Base-by-base conservation (phyloP, 2,113 vertebrate species). In the Eudyptes chrysolophus region DNA sequence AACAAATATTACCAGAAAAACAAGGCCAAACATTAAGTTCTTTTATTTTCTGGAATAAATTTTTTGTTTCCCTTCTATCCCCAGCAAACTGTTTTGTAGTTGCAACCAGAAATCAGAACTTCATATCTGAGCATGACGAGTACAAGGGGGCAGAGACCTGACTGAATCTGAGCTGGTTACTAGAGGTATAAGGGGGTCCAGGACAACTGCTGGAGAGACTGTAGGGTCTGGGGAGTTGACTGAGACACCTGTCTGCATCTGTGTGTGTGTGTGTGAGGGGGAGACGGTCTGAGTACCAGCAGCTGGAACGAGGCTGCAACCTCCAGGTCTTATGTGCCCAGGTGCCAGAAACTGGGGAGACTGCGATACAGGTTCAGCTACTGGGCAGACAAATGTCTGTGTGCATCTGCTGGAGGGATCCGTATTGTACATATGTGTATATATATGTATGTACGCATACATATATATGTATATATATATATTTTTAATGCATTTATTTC, bases 111-210 rank as follows among this genome's bases (percentile, higher is more conserved):
- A 57, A 90, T n/a, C 25, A 51, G 27, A 87, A 81, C 8, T 69
- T 72, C 8, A 8, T 57, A 16, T 48, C 25, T 72, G n/a, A 72
- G 17, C 16, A n/a, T 19, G 26, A 80, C 25, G 30, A 3, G 10
- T 75, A 36, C 16, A 54, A 61, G 6, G 5, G 2, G 2, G 2
- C 32, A 42, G 30, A 76, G 46, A 51, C 4, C 2, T 1, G 36
- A 26, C 32, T 36, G 22, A 57, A 27, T 16, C 27, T 14, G 24
- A 11, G 11, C 4, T 18, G 30, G 7, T 21, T 62, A 24, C 16
- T 34, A 44, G 18, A 80, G 6, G 16, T 29, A 21, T 21, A 26
- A 64, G 9, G 17, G 7, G 1, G 24, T 54, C 17, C 52, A 58
- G 57, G 21, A 61, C 4, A 75, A 22, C 19, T 48, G 12, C 32